Conservation (phyloP, 1,140 invertebrate genomes). For the Stratiolaelaps scimitus region DNA sequence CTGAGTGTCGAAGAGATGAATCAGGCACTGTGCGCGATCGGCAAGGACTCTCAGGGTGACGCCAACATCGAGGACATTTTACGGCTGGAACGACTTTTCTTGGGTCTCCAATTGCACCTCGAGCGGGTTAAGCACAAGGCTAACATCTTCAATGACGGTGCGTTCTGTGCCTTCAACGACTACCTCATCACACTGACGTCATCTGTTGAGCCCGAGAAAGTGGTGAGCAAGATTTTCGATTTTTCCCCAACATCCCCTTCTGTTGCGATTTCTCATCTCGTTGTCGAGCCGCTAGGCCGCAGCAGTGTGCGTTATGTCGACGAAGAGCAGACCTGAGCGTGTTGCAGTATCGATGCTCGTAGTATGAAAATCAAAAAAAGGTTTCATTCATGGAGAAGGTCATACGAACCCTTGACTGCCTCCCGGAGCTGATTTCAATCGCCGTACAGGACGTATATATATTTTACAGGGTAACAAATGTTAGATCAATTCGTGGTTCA, state of each 20-base stretch:
- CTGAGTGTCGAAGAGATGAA: constrained; percentile 2
- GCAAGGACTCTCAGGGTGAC: constrained; percentile 14
- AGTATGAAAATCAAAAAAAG: too few relatives aligned
- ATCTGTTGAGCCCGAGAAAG: constrained; percentile 4
- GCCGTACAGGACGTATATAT: neutral
- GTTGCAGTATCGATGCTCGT: too few relatives aligned
- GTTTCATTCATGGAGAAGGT: too few relatives aligned
- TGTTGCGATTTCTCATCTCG: too few relatives aligned
- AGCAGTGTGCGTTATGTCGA: too few relatives aligned
- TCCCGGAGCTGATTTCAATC: too few relatives aligned
- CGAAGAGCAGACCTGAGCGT: too few relatives aligned
- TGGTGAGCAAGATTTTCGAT: neutral
- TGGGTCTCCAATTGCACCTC: constrained; percentile 20
- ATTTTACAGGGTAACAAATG: neutral
- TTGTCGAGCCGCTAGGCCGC: too few relatives aligned
- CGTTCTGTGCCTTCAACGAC: constrained; percentile 24
- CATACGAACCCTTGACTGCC: too few relatives aligned
- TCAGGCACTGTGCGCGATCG: constrained; percentile 6
- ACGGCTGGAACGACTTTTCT: constrained; percentile 5
- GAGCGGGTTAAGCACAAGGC: neutral
- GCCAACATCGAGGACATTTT: neutral
- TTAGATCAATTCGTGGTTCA: neutral
- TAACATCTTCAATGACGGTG: constrained; percentile 22
- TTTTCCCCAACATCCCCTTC: too few relatives aligned
- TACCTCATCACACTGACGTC: constrained; percentile 15